A percentile compares a stretch with the other conserved stretches of the same genome.
phyloP scores from a whole-genome alignment of 2,797 vertebrate genomes.

The Chaenodraco wilsoni region DNA sequence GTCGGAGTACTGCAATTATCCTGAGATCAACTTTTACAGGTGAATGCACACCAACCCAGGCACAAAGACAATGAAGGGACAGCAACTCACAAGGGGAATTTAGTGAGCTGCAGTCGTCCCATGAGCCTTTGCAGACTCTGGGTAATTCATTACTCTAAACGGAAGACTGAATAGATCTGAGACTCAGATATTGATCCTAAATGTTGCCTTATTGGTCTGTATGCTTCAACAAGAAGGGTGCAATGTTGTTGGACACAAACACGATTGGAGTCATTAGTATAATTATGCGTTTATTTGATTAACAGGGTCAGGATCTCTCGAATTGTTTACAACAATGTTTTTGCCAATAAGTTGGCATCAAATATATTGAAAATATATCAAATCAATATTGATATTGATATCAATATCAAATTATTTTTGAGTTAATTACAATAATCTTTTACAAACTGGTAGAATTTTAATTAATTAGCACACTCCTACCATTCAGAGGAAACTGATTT shows the following conservation, averaged over 20 bases:
- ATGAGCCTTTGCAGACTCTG: constrained; percentile 26
- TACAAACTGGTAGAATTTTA: neutral
- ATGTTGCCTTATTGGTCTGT: constrained; percentile 17
- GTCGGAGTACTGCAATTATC: constrained; percentile 90
- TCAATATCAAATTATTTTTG: neutral
- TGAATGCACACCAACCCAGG: constrained; percentile 60
- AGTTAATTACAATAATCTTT: neutral
- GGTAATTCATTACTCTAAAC: constrained; percentile 24
- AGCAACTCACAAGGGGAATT: neutral
- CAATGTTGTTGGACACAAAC: neutral
- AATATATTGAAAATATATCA: neutral
- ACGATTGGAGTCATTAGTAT: constrained; percentile 9
- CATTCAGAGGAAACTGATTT: constrained; percentile 48
- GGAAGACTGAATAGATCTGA: constrained; percentile 28
- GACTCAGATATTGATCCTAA: constrained; percentile 49
- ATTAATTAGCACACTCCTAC: neutral
- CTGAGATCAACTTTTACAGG: constrained; percentile 96
- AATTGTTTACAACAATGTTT: neutral
- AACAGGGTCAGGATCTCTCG: neutral
- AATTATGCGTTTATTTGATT: constrained; percentile 3
- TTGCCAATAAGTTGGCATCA: neutral
- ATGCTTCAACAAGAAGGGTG: neutral
- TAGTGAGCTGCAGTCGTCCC: neutral
- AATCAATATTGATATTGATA: too few relatives aligned
- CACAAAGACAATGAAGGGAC: neutral